Percentiles rank a stretch among this genome's conserved stretches.
phyloP scores from a whole-genome alignment of 2,113 vertebrate genomes.

The Candoia aspera region DNA sequence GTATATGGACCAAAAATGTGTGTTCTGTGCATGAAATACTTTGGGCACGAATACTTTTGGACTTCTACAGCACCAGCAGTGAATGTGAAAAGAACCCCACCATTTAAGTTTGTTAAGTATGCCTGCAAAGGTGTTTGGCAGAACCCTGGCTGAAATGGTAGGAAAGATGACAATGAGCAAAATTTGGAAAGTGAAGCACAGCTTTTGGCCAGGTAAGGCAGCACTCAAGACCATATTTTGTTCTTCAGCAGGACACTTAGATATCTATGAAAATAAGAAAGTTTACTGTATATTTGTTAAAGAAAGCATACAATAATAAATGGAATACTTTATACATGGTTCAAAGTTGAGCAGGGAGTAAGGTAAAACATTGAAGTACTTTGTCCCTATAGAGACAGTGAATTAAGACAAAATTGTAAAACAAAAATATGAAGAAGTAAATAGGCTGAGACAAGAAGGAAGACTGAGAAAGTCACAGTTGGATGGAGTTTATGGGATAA shows the following conservation, averaged over 20 bases:
- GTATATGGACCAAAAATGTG: too few species aligned
- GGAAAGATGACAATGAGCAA: background rate
- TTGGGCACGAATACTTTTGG: too few species aligned
- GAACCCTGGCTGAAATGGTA: background rate
- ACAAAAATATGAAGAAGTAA: background rate
- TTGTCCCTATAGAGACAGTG: background rate
- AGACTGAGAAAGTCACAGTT: background rate
- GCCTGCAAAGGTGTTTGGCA: background rate
- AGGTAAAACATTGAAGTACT: background rate
- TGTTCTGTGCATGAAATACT: too few species aligned
- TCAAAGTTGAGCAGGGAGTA: background rate
- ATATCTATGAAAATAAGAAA: background rate
- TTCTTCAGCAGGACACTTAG: background rate
- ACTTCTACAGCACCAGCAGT: too few species aligned
- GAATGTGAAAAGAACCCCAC: too few species aligned
- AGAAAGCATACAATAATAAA: background rate
- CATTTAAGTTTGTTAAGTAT: background rate
- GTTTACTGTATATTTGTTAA: background rate
- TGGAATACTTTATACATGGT: background rate
- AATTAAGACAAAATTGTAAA: background rate
- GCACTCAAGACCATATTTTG: background rate
- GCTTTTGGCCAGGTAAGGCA: background rate
- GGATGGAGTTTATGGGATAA: background rate
- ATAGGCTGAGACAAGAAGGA: background rate
- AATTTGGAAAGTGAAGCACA: background rate